Base-by-base conservation (phyloP, 1,140 invertebrate species). In the Contarinia nasturtii region DNA sequence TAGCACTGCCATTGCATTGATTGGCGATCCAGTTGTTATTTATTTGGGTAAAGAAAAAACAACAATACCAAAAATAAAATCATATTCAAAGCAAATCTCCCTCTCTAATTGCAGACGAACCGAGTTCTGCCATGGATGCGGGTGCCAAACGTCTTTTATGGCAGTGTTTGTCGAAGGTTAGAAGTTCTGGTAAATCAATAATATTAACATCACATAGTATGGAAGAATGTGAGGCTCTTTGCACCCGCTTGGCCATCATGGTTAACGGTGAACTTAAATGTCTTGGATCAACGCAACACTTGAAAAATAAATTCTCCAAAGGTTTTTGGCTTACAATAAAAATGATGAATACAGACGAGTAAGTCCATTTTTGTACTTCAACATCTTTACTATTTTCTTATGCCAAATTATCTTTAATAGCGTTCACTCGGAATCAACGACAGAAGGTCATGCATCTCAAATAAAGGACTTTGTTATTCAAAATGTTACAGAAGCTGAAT, bases 1-100 rank as follows among this genome's bases (percentile, higher is more conserved):
- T 19, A 91, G 84, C 51, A 87, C 89, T 41, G 88, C 88, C 1
- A 76, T 96, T 44, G 83, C 90, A 12, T 62, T 94, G 21, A 71
- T 93, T 41, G 87, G 86, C 22, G 79, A 90, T 67, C 82, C 86
- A 7, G 73, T 79, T 10, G 68, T 93, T 27, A 72, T 93, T 15
- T 86, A 87, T 55, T 66, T 93, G 50, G 88, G 85, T 60, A 81
- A 85, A 61, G 80, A 80, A 1, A 80, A 78, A 2, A 78, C 76
- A 40, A 82, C 47, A 40, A 36, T 46, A 7, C n/a, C n/a, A 40
- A 15, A 46, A 46, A 20, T 19, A n/a, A 46, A 20, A 36, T 19
- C 37, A 3, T 15, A 2, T 4, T 2, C 15, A 36, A 46, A 14
- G 4, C 19, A 42, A 19, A 34, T 41, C 19, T 46, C 2, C 17